A percentile compares a stretch with the other conserved stretches of the same genome.
phyloP scores from a whole-genome alignment of 2,888 invertebrate species.

The Alloplasta piceator region DNA sequence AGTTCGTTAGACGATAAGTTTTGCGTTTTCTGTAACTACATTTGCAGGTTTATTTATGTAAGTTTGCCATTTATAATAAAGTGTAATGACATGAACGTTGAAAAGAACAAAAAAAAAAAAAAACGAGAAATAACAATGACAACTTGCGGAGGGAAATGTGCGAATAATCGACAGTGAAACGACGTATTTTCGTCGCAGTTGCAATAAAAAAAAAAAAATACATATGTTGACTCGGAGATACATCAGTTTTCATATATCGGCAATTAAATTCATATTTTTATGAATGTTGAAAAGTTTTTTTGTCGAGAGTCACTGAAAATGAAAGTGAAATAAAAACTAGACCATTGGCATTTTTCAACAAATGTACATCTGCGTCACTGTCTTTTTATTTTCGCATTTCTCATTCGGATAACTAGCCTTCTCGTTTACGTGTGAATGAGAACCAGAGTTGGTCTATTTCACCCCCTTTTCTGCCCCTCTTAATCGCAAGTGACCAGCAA shows the following conservation, averaged over 20 bases:
- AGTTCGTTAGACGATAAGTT: conserved; percentile 78
- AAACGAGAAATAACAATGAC: conserved; percentile 19
- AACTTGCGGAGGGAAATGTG: conserved; percentile 42
- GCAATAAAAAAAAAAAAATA: not conserved
- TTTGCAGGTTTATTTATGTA: conserved; percentile 80
- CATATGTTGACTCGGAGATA: not conserved
- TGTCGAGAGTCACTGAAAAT: not conserved
- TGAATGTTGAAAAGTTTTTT: no score
- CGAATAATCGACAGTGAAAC: conserved; percentile 34
- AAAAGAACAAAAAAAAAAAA: conserved; percentile 37
- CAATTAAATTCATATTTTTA: not conserved
- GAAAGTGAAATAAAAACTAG: conserved; percentile 5
- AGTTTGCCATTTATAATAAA: conserved; percentile 82
- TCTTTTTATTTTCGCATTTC: conserved; percentile 13
- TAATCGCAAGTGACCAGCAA: not conserved
- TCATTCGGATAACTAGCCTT: conserved; percentile 18
- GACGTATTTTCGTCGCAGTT: conserved; percentile 23
- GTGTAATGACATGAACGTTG: conserved; percentile 73
- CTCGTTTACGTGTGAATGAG: conserved; percentile 17
- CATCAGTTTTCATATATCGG: no score
- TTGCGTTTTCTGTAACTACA: conserved; percentile 79
- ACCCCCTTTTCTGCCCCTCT: not conserved
- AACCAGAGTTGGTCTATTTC: conserved; percentile 33
- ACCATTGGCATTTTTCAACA: conserved; percentile 18
- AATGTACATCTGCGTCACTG: conserved; percentile 15